Evolutionary conservation across 2,113 vertebrate species (phyloP).

Genomic region (Poeciliopsis turrubarensis): DNA sequence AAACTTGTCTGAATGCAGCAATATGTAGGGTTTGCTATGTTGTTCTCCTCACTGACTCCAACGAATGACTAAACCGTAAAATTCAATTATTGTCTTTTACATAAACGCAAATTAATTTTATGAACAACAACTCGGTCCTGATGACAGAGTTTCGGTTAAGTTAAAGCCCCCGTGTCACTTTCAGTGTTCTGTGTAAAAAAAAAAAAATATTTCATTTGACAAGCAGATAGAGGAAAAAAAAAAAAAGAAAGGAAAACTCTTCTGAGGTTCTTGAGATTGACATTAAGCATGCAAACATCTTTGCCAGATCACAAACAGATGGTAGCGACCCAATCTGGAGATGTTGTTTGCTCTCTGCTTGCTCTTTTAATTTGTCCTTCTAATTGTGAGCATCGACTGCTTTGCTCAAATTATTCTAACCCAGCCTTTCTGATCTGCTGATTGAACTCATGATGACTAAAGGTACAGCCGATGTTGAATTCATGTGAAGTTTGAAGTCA

Average conservation of each 20-base stretch:
- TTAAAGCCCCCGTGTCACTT: background rate
- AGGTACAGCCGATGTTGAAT: background rate
- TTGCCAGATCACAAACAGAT: slow-evolving; percentile 70
- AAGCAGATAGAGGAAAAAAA: slow-evolving; percentile 22
- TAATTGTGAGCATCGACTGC: slow-evolving; percentile 21
- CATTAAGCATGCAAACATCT: slow-evolving; percentile 53
- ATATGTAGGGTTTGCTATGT: no score
- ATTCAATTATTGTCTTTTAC: background rate
- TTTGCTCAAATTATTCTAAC: background rate
- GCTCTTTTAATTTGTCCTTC: slow-evolving; percentile 43
- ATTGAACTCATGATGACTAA: slow-evolving; percentile 3
- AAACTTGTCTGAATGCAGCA: background rate
- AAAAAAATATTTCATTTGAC: slow-evolving; percentile 19
- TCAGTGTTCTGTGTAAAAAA: slow-evolving; percentile 12
- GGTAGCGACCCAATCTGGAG: slow-evolving; percentile 52
- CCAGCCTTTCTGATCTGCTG: background rate
- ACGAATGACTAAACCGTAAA: background rate
- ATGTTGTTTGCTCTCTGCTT: slow-evolving; percentile 52
- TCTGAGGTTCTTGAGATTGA: slow-evolving; percentile 50
- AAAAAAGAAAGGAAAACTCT: slow-evolving; percentile 22
- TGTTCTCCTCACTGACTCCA: background rate
- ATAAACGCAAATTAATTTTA: background rate
- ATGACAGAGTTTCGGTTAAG: background rate
- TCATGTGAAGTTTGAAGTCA: background rate
- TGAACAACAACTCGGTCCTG: background rate